Evolutionary conservation across 2,888 invertebrate species (phyloP), one percentile per base, ranked within the genome.

Genomic region (Aspidiotus destructor): DNA sequence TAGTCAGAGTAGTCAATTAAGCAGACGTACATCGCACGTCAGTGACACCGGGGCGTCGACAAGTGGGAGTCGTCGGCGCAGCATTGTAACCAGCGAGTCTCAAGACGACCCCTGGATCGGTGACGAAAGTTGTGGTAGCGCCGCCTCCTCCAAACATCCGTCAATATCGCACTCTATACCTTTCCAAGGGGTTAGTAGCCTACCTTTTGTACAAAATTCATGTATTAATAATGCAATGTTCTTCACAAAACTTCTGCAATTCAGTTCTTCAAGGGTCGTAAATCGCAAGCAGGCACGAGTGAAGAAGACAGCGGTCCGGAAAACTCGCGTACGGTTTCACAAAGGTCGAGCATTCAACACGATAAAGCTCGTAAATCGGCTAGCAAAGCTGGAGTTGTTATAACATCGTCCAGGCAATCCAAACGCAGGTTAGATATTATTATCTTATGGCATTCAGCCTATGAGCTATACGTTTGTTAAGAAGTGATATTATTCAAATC

Each of bases 381-480:
- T n/a, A 82, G 83, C 72, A 89, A 89, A 77, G 91, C 89, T 2
- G 93, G 93, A 0, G 92, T 92, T 8, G 92, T 93, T 64, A 91
- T 94, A 69, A 93, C 93, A 2, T 92, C 92, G 3, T 92, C 89
- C 74, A 80, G 92, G 62, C 88, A 91, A 76, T 91, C 92, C 13
- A 89, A 92, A 75, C 79, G 94, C 77, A 87, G 93, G 89, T 92
- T 77, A 73, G 75, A 75, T 57, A 54, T 72, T 71, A 71, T 48
- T 6, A n/a, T n/a, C 1, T 6, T 48, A 1, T 48, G 6, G n/a
- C n/a, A 48, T 48, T 48, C 8, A 44, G 8, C 48, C 48, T 13
- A 48, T 6, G 48, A 48, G 6, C n/a, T 13, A n/a, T n/a, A 28
- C 28, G 28, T 28, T 28, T 28, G 28, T 28, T 57, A 16, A 11